phyloP scores from a whole-genome alignment of 1,140 invertebrate genomes.

The Dendroctonus ponderosae region DNA sequence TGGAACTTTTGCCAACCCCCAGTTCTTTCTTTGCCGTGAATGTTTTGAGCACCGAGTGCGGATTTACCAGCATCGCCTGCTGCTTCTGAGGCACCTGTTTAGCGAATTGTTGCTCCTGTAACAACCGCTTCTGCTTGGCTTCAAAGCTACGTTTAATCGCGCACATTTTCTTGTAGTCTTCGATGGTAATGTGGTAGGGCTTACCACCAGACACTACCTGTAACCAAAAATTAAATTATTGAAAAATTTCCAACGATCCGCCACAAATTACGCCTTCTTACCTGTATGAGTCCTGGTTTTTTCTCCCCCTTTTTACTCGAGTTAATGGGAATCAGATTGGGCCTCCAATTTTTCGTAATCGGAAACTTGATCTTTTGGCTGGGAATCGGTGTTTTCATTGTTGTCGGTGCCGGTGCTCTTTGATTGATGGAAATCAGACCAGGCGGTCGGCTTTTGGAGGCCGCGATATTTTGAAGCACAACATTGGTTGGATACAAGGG shows the following conservation, averaged over 20 bases:
- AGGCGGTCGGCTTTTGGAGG: conserved; percentile 38
- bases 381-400: conserved; percentile 43
- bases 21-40: conserved; percentile 40
- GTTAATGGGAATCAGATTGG: conserved; percentile 66
- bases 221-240: conserved; percentile 21
- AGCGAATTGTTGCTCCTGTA: conserved; percentile 35
- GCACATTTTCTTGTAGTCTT: conserved; percentile 70
- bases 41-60: conserved; percentile 43
- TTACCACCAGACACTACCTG: conserved; percentile 65
- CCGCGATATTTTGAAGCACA: conserved; percentile 26
- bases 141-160: conserved; percentile 61
- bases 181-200: conserved; percentile 66
- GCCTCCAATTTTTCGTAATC: conserved; percentile 61
- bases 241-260: neutral
- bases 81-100: conserved; percentile 18
- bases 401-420: conserved; percentile 37
- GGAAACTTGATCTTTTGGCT: conserved; percentile 55
- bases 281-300: conserved; percentile 46
- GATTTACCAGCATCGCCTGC: conserved; percentile 22
- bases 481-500: conserved; percentile 31
- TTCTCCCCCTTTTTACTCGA: conserved; percentile 42
- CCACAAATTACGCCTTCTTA: conserved; percentile 2
- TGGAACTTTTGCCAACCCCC: conserved; percentile 40
- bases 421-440: conserved; percentile 48
- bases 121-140: conserved; percentile 56